Conservation (phyloP, 2,797 vertebrate genomes). For the Lutjanus campechanus region DNA sequence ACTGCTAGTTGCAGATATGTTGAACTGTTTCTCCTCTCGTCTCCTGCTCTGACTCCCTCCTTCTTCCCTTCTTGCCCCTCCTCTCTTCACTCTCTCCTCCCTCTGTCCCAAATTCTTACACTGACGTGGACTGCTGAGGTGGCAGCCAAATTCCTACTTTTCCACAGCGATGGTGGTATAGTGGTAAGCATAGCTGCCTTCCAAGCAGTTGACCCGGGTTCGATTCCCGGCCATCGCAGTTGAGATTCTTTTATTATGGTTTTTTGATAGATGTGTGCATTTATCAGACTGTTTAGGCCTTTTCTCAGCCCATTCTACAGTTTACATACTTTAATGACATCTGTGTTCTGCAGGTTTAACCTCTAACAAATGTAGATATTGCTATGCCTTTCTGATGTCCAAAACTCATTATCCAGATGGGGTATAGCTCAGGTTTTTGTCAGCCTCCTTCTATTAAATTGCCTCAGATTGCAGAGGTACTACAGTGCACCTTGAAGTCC, state of each 20-base stretch:
- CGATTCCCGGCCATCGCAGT: slow-evolving; percentile 67
- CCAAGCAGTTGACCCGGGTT: slow-evolving; percentile 78
- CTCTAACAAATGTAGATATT: background rate
- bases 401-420: background rate
- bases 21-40: too few relatives aligned
- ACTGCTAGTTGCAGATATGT: too few relatives aligned
- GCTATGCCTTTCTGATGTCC: background rate
- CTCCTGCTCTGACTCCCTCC: background rate
- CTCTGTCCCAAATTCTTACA: too few relatives aligned
- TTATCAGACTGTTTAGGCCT: too few relatives aligned
- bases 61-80: background rate
- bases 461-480: background rate
- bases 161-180: slow-evolving; percentile 55
- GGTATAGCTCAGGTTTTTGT: background rate
- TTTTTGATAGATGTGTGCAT: too few relatives aligned
- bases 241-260: too few relatives aligned
- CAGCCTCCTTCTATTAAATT: background rate
- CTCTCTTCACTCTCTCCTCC: background rate
- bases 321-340: background rate
- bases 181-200: slow-evolving; percentile 76
- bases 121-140: too few relatives aligned
- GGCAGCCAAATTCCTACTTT: too few relatives aligned
- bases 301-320: too few relatives aligned
- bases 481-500: background rate
- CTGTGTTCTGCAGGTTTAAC: background rate